Evolutionary conservation across 1,140 invertebrate genomes (phyloP), one percentile per base, ranked within the genome.

Genomic region (Psilanteris sp.): DNA sequence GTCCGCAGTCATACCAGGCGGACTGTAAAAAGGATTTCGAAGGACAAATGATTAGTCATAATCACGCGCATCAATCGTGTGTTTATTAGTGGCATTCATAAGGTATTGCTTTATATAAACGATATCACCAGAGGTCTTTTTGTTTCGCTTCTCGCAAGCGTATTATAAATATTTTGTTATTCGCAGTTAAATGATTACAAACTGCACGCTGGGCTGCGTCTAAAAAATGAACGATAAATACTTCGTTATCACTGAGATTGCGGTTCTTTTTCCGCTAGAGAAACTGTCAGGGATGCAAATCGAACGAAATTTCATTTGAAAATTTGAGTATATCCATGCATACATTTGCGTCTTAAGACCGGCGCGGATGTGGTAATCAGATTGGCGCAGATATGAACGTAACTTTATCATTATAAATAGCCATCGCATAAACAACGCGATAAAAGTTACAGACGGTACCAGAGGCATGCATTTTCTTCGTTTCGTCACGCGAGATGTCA

Each of bases 31-130:
- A 50, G 61, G 34, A 71, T 77, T 48, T 36, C 46, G 74, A 77
- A 77, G 74, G 67, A 52, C 59, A 57, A 34, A 9, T 15, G 46
- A 67, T 72, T 77, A 77, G 46, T 77, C 74, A 77, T 72, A 66
- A 48, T 31, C 10, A 9, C 36, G 62, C 20, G 26, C 61, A 71
- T 66, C 74, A 43, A 67, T 66, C 39, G 46, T 34, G 41, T 39
- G 39, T 41, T 44, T 41, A 24, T 67, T 29, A 6, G 31, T 6
- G 7, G 24, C 15, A 37, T 55, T 41, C 14, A 27, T 11, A 11
- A 20, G 13, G n/a, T n/a, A n/a, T n/a, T 44, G 27, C 13, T 36
- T 55, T 6, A 4, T 43, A 41, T 44, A 10, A 52, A 37, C 31
- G 14, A 43, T 14, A 44, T 37, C 43, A 9, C 15, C 10, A 4